Base-by-base conservation (phyloP, 2,797 vertebrate species). In the Hypotaenidia philippensis region DNA sequence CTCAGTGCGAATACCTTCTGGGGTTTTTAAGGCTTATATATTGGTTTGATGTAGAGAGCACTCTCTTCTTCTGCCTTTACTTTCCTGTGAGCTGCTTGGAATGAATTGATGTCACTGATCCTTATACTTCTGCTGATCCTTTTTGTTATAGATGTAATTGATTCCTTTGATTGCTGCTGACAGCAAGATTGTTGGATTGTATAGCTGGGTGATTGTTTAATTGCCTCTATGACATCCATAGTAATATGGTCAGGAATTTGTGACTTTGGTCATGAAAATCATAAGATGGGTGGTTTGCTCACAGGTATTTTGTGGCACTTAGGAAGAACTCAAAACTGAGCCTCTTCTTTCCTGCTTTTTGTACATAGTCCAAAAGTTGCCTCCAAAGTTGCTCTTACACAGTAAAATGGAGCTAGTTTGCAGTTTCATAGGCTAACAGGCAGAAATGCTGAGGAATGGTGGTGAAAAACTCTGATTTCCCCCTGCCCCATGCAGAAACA, bases 131-230 rank as follows among this genome's bases (percentile, higher is more conserved):
- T 87, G 56, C 64, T 81, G 63, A 55, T 90, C 13, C 52, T 44
- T 44, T 89, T 70, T 80, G 52, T 74, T 83, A 52, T 82, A 64
- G 52, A 22, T 66, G 4, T 40, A 29, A 71, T 82, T 95, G 70
- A 91, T 79, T 52, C 16, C 22, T 90, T 71, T 91, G 77, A 59
- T 84, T 63, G 76, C 68, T 87, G 56, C 70, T 75, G 45, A 56
- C 84, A 87, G 55, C 55, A 61, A 47, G 59, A 26, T 40, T 87
- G 50, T 90, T 45, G 86, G 61, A 60, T 55, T 69, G 5, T 50
- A 16, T 69, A 66, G 84, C 75, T 70, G 71, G 40, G 10, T 86
- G 88, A 60, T 27, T 61, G n/a, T 27, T 89, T 96, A 92, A 92
- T 91, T 95, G 40, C 19, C 31, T 83, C 20, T 56, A 6, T 66